Evolutionary conservation across 2,113 vertebrate species (phyloP).

Genomic region (Callopanchax toddi): DNA sequence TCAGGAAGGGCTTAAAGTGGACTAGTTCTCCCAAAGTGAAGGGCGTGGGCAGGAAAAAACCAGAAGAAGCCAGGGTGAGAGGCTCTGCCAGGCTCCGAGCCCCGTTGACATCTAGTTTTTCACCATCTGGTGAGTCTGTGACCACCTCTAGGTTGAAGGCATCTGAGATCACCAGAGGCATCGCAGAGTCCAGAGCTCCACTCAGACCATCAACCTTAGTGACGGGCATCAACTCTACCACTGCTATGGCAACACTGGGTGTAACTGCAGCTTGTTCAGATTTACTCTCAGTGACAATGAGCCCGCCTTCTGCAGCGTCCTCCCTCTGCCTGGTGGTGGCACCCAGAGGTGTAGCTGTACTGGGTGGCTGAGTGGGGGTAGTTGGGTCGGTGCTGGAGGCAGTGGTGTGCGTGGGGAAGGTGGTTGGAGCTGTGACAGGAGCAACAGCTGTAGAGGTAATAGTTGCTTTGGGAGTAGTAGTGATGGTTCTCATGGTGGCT

Average conservation of each 20-base stretch:
- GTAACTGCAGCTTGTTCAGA: conserved; percentile 18
- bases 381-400: conserved; percentile 35
- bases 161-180: conserved; percentile 52
- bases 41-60: conserved; percentile 57
- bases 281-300: conserved; percentile 18
- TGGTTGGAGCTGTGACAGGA: conserved; percentile 20
- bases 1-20: conserved; percentile 52
- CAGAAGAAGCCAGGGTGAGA: conserved; percentile 54
- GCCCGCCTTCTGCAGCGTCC: conserved; percentile 18
- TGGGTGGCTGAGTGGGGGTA: conserved; percentile 41
- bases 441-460: conserved; percentile 40
- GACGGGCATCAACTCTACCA: conserved; percentile 35
- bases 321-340: conserved; percentile 14
- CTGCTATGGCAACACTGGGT: background rate
- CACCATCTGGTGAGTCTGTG: conserved; percentile 47
- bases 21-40: conserved; percentile 64
- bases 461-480: background rate
- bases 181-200: conserved; percentile 42
- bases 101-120: conserved; percentile 58
- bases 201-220: conserved; percentile 39
- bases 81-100: conserved; percentile 55
- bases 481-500: conserved; percentile 22
- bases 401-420: conserved; percentile 16
- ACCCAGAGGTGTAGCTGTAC: conserved; percentile 23
- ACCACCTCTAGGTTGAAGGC: conserved; percentile 38